Base-by-base conservation (phyloP, 2,113 vertebrate genomes). In the Laticauda colubrina region DNA sequence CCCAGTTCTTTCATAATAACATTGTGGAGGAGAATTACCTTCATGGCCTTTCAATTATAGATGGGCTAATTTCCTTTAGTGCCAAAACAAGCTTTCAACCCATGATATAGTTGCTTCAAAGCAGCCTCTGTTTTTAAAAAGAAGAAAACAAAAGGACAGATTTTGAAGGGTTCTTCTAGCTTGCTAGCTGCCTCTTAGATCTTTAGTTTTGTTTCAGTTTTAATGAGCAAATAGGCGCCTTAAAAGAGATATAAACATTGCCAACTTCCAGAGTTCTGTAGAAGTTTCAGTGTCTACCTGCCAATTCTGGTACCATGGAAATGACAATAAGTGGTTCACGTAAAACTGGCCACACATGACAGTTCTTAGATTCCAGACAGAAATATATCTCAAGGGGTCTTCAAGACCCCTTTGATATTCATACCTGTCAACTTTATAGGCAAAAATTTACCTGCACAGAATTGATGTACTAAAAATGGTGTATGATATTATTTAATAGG, bases 41-140 rank as follows among this genome's bases (percentile, higher is more conserved):
- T 61, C 88, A 91, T 86, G 91, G 57, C 75, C 91, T 94, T 94
- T 96, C 94, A 96, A 94, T 93, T 94, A 54, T 56, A 93, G 88
- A 91, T 89, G 92, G 96, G 90, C 59, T 0, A 0, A 85, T 94
- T 85, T 96, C 56, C 93, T 95, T 92, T 94, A 90, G 91, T 96
- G 95, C 94, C 94, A 94, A 91, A 93, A 95, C 95, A 91, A 93
- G 39, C 91, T 89, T 93, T 89, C 93, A 88, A 93, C 88, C 87
- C 24, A 90, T 92, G 54, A 81, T 85, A 26, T 39, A 26, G 93
- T 15, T 20, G 34, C 93, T 94, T 96, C 95, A 94, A 24, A 96
- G 92, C 81, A 91, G 59, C 26, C 75, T 88, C 93, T 21, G 86
- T 92, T 93, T 51, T 95, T 88, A 92, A 92, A 88, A 59, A 29